Conservation (phyloP, 1,140 invertebrate species). For the Saccostrea cuccullata region DNA sequence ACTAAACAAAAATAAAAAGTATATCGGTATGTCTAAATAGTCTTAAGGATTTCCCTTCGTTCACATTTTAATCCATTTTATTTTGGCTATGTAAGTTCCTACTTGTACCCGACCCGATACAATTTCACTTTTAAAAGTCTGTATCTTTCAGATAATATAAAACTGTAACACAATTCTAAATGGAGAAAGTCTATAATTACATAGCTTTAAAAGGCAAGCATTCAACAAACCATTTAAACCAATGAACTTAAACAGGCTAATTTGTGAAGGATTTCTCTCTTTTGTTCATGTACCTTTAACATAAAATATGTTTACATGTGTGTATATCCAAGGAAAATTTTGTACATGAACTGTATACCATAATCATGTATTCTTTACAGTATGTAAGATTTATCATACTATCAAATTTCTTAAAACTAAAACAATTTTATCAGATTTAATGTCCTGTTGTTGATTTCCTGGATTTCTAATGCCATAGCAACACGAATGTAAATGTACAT, state of each 20-base stretch:
- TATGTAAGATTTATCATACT: background rate
- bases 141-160: background rate
- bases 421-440: background rate
- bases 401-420: background rate
- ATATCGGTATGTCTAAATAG: no score
- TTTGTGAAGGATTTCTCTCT: background rate
- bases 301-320: background rate
- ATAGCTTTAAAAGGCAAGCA: background rate
- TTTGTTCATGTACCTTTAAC: background rate
- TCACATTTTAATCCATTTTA: no score
- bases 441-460: background rate
- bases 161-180: background rate
- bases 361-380: no score
- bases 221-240: constrained; percentile 21
- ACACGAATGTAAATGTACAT: constrained; percentile 1
- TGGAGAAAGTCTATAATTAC: constrained; percentile 1
- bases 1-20: no score
- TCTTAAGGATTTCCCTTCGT: no score
- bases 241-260: constrained; percentile 1
- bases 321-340: background rate
- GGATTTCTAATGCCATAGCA: background rate
- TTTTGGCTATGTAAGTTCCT: background rate
- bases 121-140: background rate
- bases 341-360: background rate
- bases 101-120: background rate